phyloP scores from a whole-genome alignment of 2,888 invertebrate species.

The Lithophane ornitopus region DNA sequence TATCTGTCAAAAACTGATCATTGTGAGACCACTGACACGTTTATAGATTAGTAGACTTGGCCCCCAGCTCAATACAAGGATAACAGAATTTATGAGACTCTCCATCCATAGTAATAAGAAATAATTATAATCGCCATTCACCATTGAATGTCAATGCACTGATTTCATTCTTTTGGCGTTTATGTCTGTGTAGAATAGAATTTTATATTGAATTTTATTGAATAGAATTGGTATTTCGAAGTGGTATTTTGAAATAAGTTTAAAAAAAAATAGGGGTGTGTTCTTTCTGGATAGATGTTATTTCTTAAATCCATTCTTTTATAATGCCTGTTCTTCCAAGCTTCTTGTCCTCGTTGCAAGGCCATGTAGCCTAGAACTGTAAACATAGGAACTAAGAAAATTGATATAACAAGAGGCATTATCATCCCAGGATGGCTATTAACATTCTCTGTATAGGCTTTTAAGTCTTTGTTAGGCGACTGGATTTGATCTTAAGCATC shows the following conservation, averaged over 20 bases:
- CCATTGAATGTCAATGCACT: neutral
- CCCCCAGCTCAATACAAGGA: too few relatives aligned
- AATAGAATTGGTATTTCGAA: neutral
- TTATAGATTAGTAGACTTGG: too few relatives aligned
- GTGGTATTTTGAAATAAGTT: too few relatives aligned
- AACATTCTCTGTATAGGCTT: constrained; percentile 69
- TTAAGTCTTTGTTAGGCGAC: constrained; percentile 68
- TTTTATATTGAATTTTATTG: too few relatives aligned
- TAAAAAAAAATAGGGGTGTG: neutral
- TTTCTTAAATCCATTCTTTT: constrained; percentile 95
- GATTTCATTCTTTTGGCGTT: neutral
- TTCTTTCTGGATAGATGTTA: neutral
- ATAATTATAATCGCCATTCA: neutral
- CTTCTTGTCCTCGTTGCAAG: constrained; percentile 93
- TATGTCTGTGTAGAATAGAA: neutral
- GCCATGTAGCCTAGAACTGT: constrained; percentile 92
- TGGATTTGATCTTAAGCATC: constrained; percentile 68
- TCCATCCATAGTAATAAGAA: neutral
- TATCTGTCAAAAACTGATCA: too few relatives aligned
- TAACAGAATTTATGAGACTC: neutral
- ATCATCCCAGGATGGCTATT: constrained; percentile 92
- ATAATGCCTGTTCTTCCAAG: constrained; percentile 96
- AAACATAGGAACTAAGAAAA: constrained; percentile 94
- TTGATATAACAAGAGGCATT: constrained; percentile 93
- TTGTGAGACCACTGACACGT: too few relatives aligned